phyloP scores from a whole-genome alignment of 2,797 vertebrate species.

The Anniella stebbinsi region DNA sequence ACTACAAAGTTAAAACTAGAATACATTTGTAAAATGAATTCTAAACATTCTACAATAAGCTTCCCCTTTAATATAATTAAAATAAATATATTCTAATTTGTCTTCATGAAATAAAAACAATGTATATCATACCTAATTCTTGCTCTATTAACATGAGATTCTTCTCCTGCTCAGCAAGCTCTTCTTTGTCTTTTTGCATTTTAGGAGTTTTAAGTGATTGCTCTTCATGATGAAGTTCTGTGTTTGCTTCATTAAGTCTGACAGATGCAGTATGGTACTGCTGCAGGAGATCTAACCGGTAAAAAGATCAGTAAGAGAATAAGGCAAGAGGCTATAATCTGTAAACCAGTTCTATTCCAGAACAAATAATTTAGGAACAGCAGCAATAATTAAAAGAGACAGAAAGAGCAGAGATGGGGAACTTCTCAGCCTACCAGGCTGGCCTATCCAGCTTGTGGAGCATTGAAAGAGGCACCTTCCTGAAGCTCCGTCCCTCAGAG shows the following conservation, averaged over 20 bases:
- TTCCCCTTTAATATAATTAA: constrained; percentile 25
- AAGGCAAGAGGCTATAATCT: not conserved
- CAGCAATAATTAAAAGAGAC: not conserved
- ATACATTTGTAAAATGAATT: constrained; percentile 15
- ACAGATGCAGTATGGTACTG: constrained; percentile 78
- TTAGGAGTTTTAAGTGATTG: constrained; percentile 76
- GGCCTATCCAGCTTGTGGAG: too few species aligned
- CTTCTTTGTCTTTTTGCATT: constrained; percentile 74
- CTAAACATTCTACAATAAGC: not conserved
- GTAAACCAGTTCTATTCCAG: not conserved
- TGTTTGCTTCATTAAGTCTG: constrained; percentile 70
- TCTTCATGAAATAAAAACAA: constrained; percentile 18
- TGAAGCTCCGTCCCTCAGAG: too few species aligned
- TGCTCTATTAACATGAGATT: constrained; percentile 82
- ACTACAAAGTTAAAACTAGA: not conserved
- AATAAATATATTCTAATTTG: constrained; percentile 34
- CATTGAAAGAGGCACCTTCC: too few species aligned
- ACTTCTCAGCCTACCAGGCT: too few species aligned
- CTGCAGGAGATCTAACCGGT: constrained; percentile 81
- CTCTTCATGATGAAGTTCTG: constrained; percentile 72
- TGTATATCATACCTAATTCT: constrained; percentile 81
- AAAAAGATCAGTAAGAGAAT: constrained; percentile 36
- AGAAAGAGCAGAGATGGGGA: not conserved
- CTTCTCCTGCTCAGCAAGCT: constrained; percentile 78
- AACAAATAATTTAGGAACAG: not conserved